These are phyloP conservation scores for Bombus pyrosoma DNA, from an alignment of 1,140 invertebrate genomes.

Conservation along the genomic window DNA sequence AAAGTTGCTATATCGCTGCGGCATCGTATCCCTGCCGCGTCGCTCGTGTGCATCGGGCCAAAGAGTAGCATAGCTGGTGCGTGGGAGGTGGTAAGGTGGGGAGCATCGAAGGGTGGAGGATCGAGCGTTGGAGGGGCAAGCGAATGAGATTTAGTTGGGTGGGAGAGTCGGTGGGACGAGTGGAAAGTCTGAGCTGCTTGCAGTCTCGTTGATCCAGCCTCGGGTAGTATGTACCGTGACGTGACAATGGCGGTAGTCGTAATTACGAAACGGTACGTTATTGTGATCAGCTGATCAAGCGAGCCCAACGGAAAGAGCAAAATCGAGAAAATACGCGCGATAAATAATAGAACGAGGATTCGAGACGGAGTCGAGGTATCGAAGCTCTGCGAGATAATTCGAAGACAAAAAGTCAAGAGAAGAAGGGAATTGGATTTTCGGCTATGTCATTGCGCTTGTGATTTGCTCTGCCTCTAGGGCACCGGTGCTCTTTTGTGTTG, in stretches of 20 bases:
- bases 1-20: too few species aligned
- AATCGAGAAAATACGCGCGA: not conserved
- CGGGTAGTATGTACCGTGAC: slow-evolving; percentile 70
- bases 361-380: not conserved
- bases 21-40: too few species aligned
- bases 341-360: not conserved
- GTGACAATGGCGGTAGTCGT: slow-evolving; percentile 74
- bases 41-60: too few species aligned
- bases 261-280: slow-evolving; percentile 64
- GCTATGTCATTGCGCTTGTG: slow-evolving; percentile 52
- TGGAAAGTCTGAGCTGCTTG: slow-evolving; percentile 59
- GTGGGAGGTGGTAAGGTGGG: not conserved
- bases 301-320: not conserved
- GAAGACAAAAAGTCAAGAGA: not conserved
- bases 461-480: slow-evolving; percentile 40
- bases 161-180: slow-evolving; percentile 41
- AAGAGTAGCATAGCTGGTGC: not conserved
- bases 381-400: not conserved
- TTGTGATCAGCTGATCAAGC: slow-evolving; percentile 74
- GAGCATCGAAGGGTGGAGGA: slow-evolving; percentile 32
- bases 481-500: slow-evolving; percentile 34
- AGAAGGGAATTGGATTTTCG: not conserved
- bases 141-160: slow-evolving; percentile 28
- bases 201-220: slow-evolving; percentile 68
- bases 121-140: slow-evolving; percentile 51